Conservation (phyloP, 2,888 invertebrate genomes). For the Phyllotreta cruciferae region DNA sequence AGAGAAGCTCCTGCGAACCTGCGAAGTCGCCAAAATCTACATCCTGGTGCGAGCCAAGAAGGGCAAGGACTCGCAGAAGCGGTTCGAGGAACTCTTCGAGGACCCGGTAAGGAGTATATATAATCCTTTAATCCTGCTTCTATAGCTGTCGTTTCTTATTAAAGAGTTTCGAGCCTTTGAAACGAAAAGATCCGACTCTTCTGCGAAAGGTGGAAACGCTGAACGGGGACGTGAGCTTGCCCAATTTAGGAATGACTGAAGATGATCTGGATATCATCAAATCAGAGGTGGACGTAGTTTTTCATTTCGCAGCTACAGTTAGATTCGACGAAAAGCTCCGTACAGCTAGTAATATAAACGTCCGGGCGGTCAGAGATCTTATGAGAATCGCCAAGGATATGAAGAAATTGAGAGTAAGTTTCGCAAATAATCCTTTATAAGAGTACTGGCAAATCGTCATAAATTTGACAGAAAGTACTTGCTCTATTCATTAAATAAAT, state of each 20-base stretch:
- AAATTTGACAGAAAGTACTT: too few relatives aligned
- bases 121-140: too few relatives aligned
- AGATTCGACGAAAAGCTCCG: slow-evolving; percentile 76
- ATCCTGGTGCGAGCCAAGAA: slow-evolving; percentile 54
- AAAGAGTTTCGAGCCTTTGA: slow-evolving; percentile 54
- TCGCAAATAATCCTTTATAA: too few relatives aligned
- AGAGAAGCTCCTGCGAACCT: slow-evolving; percentile 53
- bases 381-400: slow-evolving; percentile 71
- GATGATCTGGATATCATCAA: slow-evolving; percentile 58
- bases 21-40: slow-evolving; percentile 51
- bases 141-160: slow-evolving; percentile 19
- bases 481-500: too few relatives aligned
- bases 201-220: slow-evolving; percentile 66
- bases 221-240: slow-evolving; percentile 64
- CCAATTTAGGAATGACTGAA: slow-evolving; percentile 63
- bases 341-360: slow-evolving; percentile 73
- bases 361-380: slow-evolving; percentile 70
- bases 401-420: slow-evolving; percentile 67
- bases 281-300: slow-evolving; percentile 69
- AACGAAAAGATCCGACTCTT: slow-evolving; percentile 62
- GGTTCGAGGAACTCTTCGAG: slow-evolving; percentile 65
- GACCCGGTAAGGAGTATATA: slow-evolving; percentile 60
- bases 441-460: too few relatives aligned
- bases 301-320: slow-evolving; percentile 80
- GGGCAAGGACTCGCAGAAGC: slow-evolving; percentile 48